Conservation (phyloP, 2,797 vertebrate species). For the Mus minutoides region DNA sequence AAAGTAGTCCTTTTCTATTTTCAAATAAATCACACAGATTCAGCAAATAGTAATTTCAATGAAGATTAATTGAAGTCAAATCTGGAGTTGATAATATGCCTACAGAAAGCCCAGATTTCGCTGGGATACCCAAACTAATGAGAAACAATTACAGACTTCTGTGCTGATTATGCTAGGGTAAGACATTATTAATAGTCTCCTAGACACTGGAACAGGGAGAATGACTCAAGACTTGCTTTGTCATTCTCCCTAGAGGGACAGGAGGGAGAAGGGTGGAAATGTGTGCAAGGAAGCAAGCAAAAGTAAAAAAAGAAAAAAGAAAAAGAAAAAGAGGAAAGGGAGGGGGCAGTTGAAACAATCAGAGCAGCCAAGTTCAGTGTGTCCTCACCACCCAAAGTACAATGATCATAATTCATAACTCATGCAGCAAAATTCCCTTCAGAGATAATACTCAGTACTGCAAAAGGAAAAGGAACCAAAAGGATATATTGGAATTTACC, state of each 20-base stretch:
- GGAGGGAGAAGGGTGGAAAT: background rate
- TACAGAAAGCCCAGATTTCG: slow-evolving; percentile 22
- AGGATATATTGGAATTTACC: background rate
- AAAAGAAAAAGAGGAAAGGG: background rate
- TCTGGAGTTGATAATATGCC: background rate
- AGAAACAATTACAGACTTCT: background rate
- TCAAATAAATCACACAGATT: background rate
- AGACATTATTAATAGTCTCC: background rate
- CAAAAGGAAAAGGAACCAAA: background rate
- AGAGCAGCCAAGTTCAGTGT: background rate
- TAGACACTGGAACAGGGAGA: background rate
- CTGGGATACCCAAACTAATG: background rate
- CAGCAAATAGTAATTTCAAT: background rate
- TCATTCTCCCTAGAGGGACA: too few species aligned
- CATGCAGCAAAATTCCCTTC: background rate
- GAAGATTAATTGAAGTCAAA: background rate
- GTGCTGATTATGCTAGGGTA: background rate
- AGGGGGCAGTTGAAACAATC: background rate
- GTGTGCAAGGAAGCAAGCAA: background rate
- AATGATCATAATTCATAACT: background rate
- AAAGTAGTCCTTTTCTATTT: slow-evolving; percentile 4
- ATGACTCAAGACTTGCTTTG: background rate
- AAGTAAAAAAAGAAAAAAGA: too few species aligned
- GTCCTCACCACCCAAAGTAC: background rate
- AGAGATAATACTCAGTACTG: background rate